Evolutionary conservation across 2,888 invertebrate species (phyloP), one percentile per base, ranked within the genome.

Genomic region (Drosophila lacicola): DNA sequence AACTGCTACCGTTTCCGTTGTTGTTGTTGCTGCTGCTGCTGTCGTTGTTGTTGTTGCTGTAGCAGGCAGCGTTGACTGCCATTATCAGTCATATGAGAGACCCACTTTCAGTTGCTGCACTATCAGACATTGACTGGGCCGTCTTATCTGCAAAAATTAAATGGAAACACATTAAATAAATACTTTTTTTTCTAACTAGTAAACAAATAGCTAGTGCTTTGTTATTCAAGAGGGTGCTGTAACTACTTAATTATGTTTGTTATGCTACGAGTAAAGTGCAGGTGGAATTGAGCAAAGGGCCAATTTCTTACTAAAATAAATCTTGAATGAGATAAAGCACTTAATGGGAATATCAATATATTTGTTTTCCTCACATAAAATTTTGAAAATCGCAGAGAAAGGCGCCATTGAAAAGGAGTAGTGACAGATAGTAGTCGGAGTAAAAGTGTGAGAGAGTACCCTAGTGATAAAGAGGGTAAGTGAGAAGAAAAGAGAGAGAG

Each of bases 71-170:
- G 60, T 58, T 57, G 74, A 41, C 56, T 51, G 70, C 76, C 76
- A 80, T 88, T 85, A 88, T 85, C 88, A 80, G 75, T 81, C 79
- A 66, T 55, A 49, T 62, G 65, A 49, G 51, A 66, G 69, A 76
- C 86, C 80, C 81, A 78, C 46, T 74, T 81, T 70, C 47, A 63
- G 53, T 51, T 58, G 54, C 55, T 55, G 42, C 71, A 61, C 75
- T 74, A 78, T 82, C 80, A 82, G 74, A 45, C 78, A 74, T 79
- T 82, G 80, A 80, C 81, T 78, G 68, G 33, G 58, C 57, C 54
- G 68, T 70, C 76, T 76, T 76, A 76, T 76, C 76, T 76, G 77
- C 47, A 76, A 76, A 36, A 71, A 51, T 65, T 70, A 71, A 73
- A 65, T 50, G 25, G 14, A 55, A 66, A 21, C 51, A 44, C 41